Evolutionary conservation across 2,888 invertebrate species (phyloP).

Genomic region (Rutpela maculata): DNA sequence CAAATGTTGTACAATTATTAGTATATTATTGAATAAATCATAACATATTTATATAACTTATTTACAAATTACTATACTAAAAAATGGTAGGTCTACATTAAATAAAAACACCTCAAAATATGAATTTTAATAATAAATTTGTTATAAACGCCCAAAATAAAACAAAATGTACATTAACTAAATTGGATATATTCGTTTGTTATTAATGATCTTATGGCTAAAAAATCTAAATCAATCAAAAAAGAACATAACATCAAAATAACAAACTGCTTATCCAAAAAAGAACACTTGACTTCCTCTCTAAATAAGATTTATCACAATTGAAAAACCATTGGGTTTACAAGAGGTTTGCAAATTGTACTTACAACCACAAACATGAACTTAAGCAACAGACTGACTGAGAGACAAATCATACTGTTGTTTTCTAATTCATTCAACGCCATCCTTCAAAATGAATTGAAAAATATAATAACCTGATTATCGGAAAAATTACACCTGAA

Average conservation of each 20-base stretch:
- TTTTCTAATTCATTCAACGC: constrained; percentile 11
- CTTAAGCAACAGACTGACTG: background rate
- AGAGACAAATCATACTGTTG: constrained; percentile 4
- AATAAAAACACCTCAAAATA: constrained; percentile 61
- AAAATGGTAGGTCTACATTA: constrained; percentile 62
- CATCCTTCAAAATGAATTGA: constrained; percentile 1
- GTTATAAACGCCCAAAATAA: constrained; percentile 61
- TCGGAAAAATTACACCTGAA: background rate
- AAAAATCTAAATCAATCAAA: constrained; percentile 48
- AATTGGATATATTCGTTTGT: constrained; percentile 50
- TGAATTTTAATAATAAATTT: constrained; percentile 56
- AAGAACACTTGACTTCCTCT: constrained; percentile 61
- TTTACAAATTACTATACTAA: constrained; percentile 64
- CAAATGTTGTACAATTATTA: constrained; percentile 47
- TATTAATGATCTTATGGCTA: constrained; percentile 43
- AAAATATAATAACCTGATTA: background rate
- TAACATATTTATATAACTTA: constrained; percentile 65
- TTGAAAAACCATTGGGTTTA: constrained; percentile 58
- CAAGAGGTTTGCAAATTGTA: constrained; percentile 53
- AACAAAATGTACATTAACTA: constrained; percentile 56
- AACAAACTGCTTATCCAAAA: constrained; percentile 48
- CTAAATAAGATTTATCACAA: constrained; percentile 62
- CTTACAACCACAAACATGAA: constrained; percentile 55
- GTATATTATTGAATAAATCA: constrained; percentile 61
- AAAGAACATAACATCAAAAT: constrained; percentile 54